phyloP scores from a whole-genome alignment of 2,797 vertebrate species.

The Lutjanus campechanus region DNA sequence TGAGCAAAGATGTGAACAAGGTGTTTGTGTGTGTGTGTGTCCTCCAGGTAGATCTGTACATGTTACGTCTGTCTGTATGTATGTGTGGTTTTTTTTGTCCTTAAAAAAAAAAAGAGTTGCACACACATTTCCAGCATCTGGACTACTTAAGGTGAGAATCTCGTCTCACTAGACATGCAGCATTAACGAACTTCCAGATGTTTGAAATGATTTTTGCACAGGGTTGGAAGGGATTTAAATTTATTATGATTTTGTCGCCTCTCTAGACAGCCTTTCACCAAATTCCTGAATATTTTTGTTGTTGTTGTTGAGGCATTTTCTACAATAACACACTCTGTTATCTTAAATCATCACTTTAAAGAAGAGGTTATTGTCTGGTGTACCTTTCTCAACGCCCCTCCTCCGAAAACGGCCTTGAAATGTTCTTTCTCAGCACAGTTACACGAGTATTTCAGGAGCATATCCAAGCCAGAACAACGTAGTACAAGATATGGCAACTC shows the following conservation, averaged over 20 bases:
- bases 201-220: slow-evolving; percentile 18
- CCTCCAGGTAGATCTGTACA: not conserved
- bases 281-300: not conserved
- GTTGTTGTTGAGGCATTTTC: not conserved
- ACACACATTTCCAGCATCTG: slow-evolving; percentile 20
- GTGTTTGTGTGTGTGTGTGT: slow-evolving; percentile 34
- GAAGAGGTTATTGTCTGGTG: not conserved
- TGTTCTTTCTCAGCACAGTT: slow-evolving; percentile 2
- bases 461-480: not conserved
- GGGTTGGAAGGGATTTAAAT: not conserved
- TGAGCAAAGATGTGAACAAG: slow-evolving; percentile 51
- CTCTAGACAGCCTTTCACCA: not conserved
- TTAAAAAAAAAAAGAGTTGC: not conserved
- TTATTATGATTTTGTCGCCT: not conserved
- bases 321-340: not conserved
- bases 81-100: slow-evolving; percentile 23
- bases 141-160: slow-evolving; percentile 1
- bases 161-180: not conserved
- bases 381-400: not conserved
- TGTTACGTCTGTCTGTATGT: slow-evolving; percentile 37
- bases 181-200: slow-evolving; percentile 7
- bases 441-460: not conserved
- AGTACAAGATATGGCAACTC: not conserved
- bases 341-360: not conserved
- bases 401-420: not conserved